A percentile compares a stretch with the other conserved stretches of the same genome.
Conservation (phyloP, 2,888 invertebrate species). For the Morinoia aosen region DNA sequence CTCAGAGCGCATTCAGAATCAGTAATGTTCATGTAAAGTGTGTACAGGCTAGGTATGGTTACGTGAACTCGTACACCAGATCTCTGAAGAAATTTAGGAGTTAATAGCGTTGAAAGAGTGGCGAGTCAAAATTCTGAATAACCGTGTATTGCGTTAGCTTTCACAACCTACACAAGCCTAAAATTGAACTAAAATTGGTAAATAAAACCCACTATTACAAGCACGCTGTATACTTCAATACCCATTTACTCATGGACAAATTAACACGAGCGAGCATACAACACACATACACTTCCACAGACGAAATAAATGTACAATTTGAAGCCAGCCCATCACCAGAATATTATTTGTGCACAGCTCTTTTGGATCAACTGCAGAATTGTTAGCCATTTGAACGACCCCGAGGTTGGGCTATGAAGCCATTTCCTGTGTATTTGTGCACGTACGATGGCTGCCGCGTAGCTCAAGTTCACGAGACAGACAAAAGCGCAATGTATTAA, state of each 20-base stretch:
- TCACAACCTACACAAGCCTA: neutral
- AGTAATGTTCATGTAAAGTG: too few species aligned
- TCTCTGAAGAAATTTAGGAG: neutral
- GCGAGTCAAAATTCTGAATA: neutral
- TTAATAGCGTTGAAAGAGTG: neutral
- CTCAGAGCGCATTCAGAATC: too few species aligned
- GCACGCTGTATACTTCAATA: neutral
- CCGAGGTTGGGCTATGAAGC: neutral
- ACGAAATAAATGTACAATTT: neutral
- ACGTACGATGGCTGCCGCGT: neutral
- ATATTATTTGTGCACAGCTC: neutral
- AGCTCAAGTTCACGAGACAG: neutral
- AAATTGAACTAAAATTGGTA: neutral
- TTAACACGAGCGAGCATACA: too few species aligned
- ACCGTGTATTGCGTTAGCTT: neutral
- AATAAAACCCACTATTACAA: neutral
- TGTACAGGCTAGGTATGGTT: too few species aligned
- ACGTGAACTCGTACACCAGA: neutral
- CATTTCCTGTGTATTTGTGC: neutral
- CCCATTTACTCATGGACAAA: neutral
- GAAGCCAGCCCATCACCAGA: neutral
- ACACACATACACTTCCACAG: neutral
- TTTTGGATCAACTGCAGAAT: neutral
- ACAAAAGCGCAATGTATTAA: neutral
- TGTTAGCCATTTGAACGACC: neutral